These are phyloP conservation scores for Metridium senile DNA, from an alignment of 92 coral and sea anemone species.

Conservation along the genomic window DNA sequence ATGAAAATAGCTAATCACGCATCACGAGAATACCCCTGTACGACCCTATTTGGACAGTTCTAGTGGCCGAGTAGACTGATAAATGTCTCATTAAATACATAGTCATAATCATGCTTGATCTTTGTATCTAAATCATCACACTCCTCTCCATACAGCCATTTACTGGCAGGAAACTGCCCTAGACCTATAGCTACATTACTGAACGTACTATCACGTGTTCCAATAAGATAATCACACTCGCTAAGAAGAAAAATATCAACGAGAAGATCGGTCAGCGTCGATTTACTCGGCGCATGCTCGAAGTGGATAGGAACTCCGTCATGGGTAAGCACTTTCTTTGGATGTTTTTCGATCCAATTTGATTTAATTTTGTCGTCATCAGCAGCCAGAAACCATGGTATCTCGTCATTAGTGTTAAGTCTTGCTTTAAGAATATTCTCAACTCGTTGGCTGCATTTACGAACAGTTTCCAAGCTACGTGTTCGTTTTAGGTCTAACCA, in stretches of 20 bases:
- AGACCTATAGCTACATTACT: too few relatives aligned
- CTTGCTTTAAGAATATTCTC: conserved; percentile 7
- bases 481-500: conserved; percentile 18
- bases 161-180: conserved; percentile 12
- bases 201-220: too few relatives aligned
- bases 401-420: neutral
- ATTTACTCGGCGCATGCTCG: too few relatives aligned
- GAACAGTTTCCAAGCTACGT: conserved; percentile 20
- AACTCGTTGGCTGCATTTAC: conserved; percentile 31
- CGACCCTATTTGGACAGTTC: neutral
- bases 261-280: too few relatives aligned
- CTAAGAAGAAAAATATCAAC: too few relatives aligned
- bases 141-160: conserved; percentile 39
- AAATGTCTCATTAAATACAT: too few relatives aligned
- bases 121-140: conserved; percentile 4
- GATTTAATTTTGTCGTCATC: conserved; percentile 35
- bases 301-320: conserved; percentile 21
- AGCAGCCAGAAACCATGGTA: conserved; percentile 49
- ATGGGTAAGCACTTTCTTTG: conserved; percentile 21
- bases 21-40: too few relatives aligned
- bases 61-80: neutral
- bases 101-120: too few relatives aligned
- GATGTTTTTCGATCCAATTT: conserved; percentile 10
- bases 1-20: too few relatives aligned
- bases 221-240: too few relatives aligned